Evolutionary conservation across 2,888 invertebrate species (phyloP).

Genomic region (Strigamia transsilvanica): DNA sequence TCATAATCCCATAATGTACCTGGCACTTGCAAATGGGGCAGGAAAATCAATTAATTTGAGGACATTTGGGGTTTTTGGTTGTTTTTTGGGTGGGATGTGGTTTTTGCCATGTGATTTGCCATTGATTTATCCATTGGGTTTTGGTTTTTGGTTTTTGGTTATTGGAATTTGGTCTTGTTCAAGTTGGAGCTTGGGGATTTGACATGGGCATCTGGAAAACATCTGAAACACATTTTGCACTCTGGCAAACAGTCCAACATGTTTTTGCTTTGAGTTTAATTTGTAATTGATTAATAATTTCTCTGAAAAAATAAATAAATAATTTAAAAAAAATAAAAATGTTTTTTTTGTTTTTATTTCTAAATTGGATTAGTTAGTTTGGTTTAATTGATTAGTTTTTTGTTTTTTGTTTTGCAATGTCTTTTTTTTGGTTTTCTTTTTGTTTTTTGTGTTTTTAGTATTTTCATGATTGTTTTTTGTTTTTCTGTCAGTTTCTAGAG

Average conservation of each 20-base stretch:
- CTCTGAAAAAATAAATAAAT: too few relatives aligned
- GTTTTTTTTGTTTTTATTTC: background rate
- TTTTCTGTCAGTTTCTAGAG: background rate
- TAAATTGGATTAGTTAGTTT: too few relatives aligned
- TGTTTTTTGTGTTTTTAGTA: too few relatives aligned
- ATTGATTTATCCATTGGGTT: background rate
- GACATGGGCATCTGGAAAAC: slow-evolving; percentile 8
- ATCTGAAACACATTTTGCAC: background rate
- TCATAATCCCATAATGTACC: slow-evolving; percentile 3
- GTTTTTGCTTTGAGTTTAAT: background rate
- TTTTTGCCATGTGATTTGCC: background rate
- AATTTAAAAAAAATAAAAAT: too few relatives aligned
- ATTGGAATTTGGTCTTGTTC: background rate
- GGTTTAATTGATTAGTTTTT: too few relatives aligned
- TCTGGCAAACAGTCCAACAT: background rate
- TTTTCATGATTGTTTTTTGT: too few relatives aligned
- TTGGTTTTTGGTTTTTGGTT: background rate
- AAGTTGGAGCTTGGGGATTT: background rate
- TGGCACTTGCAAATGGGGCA: background rate
- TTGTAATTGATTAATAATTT: background rate
- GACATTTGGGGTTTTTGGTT: too few relatives aligned
- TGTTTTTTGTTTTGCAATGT: too few relatives aligned
- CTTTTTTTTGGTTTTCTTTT: too few relatives aligned
- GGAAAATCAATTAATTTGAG: background rate
- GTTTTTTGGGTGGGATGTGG: background rate